A percentile compares a stretch with the other conserved stretches of the same genome.
These are phyloP conservation scores for Glandiceps talaboti DNA, from an alignment of 53 echinoderm and acorn worm species.

Conservation along the genomic window DNA sequence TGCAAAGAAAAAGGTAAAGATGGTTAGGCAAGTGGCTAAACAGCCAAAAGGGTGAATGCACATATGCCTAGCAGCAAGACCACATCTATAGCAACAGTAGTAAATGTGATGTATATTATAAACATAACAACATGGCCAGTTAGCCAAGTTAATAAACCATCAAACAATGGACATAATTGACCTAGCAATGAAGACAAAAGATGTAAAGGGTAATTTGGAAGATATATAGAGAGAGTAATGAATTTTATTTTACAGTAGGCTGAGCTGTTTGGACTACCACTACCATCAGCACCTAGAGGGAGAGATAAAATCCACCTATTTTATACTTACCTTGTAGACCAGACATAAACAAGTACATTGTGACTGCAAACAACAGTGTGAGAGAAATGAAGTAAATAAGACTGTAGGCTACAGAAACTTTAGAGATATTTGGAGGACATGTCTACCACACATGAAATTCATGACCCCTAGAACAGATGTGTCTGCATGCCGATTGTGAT, in stretches of 20 bases:
- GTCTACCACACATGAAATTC: conserved; percentile 4
- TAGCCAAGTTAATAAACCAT: too few relatives aligned
- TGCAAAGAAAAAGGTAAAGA: too few relatives aligned
- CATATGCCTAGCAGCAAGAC: too few relatives aligned
- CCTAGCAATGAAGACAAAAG: too few relatives aligned
- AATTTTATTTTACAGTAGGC: conserved; percentile 20
- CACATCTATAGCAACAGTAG: too few relatives aligned
- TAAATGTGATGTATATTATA: too few relatives aligned
- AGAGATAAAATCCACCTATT: conserved; percentile 5
- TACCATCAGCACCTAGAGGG: conserved; percentile 18
- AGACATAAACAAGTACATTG: not conserved
- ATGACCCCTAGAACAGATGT: conserved; percentile 8
- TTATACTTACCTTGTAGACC: not conserved
- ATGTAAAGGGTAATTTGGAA: too few relatives aligned
- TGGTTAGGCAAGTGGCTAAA: too few relatives aligned
- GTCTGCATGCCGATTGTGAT: not conserved
- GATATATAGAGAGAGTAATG: conserved; percentile 5
- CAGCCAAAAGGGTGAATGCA: too few relatives aligned
- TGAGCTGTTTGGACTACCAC: conserved; percentile 11
- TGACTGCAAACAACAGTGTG: not conserved
- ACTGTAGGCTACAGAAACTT: not conserved
- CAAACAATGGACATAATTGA: too few relatives aligned
- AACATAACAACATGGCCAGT: too few relatives aligned
- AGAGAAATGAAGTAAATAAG: not conserved
- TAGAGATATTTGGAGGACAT: conserved; percentile 3